Conservation (phyloP, 2,113 vertebrate genomes). For the Nothocercus julius region DNA sequence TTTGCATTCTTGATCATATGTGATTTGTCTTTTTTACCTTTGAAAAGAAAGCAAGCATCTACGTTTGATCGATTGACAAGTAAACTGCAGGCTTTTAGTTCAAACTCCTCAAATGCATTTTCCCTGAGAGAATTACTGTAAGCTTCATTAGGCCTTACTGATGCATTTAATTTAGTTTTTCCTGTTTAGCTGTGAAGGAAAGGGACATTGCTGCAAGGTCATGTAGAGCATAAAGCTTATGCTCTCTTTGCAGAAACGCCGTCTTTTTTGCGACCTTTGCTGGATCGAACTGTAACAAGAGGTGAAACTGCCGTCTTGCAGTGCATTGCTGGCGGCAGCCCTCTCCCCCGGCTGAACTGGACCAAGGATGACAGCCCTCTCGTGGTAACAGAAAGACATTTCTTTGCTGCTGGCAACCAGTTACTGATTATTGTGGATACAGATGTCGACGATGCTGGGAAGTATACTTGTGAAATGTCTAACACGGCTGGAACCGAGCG, state of each 20-base stretch:
- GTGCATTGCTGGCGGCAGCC: constrained; percentile 95
- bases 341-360: constrained; percentile 92
- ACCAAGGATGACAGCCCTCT: constrained; percentile 95
- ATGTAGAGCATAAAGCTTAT: neutral
- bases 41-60: neutral
- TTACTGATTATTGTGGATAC: constrained; percentile 95
- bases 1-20: neutral
- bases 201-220: neutral
- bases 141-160: constrained; percentile 9
- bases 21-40: neutral
- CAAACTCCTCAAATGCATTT: neutral
- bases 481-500: constrained; percentile 93
- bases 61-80: neutral
- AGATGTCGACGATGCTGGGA: constrained; percentile 88
- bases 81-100: neutral
- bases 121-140: neutral
- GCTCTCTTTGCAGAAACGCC: constrained; percentile 86
- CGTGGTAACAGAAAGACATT: constrained; percentile 91
- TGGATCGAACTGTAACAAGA: constrained; percentile 90
- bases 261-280: constrained; percentile 89
- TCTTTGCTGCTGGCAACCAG: constrained; percentile 95
- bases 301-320: constrained; percentile 95
- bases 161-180: constrained; percentile 31
- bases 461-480: constrained; percentile 97
- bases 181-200: neutral